Percentiles rank a stretch among this genome's conserved stretches.
These are phyloP conservation scores for Muscidifurax raptorellus DNA, from an alignment of 1,140 invertebrate species.

Conservation along the genomic window DNA sequence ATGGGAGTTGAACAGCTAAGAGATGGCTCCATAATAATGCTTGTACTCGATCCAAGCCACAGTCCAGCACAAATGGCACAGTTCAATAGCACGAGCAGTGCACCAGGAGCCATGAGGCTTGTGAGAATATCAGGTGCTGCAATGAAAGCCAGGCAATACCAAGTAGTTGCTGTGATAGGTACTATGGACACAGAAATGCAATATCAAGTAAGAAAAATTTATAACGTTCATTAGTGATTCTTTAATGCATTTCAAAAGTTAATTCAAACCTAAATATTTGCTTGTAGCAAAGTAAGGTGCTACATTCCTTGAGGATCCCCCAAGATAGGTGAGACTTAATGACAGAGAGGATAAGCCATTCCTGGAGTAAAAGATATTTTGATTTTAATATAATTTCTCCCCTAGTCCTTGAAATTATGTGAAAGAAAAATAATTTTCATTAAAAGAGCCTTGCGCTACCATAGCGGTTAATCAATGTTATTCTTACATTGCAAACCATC, in stretches of 20 bases:
- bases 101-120: constrained; percentile 81
- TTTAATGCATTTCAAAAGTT: neutral
- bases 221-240: constrained; percentile 1
- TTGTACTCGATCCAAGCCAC: constrained; percentile 92
- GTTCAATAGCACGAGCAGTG: constrained; percentile 77
- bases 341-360: constrained; percentile 50
- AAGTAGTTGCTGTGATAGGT: constrained; percentile 87
- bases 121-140: constrained; percentile 84
- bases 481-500: constrained; percentile 38
- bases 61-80: constrained; percentile 85
- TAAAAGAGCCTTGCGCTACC: constrained; percentile 56
- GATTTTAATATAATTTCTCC: constrained; percentile 54
- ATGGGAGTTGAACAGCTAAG: constrained; percentile 88
- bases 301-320: constrained; percentile 81
- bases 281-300: constrained; percentile 83
- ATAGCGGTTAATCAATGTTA: constrained; percentile 53
- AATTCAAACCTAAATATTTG: constrained; percentile 48
- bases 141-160: constrained; percentile 90
- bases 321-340: constrained; percentile 78
- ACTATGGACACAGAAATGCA: constrained; percentile 84
- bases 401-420: constrained; percentile 57
- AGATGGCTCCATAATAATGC: constrained; percentile 83
- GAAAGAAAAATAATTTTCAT: constrained; percentile 58
- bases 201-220: constrained; percentile 79
- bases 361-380: constrained; percentile 32